Percentiles rank a stretch among this genome's conserved stretches.
These are phyloP conservation scores for Galaxea fascicularis DNA, from an alignment of 92 coral and sea anemone genomes.

Conservation along the genomic window DNA sequence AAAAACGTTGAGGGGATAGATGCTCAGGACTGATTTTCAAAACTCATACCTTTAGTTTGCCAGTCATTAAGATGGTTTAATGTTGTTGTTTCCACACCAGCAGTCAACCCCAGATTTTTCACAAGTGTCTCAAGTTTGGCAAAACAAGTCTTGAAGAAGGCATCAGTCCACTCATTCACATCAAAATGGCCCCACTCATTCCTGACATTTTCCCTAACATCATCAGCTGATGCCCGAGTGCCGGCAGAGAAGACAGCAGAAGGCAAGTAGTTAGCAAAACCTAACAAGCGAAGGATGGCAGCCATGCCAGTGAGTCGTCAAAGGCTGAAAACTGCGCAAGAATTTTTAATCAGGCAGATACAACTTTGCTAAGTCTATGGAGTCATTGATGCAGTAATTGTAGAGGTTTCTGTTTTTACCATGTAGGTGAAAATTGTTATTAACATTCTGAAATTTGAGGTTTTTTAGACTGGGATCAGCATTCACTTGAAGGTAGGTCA, in stretches of 20 bases:
- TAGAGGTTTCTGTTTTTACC: constrained; percentile 2
- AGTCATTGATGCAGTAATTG: constrained; percentile 28
- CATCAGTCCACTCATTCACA: constrained; percentile 32
- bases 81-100: constrained; percentile 14
- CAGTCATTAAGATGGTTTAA: constrained; percentile 32
- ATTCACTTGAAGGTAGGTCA: constrained; percentile 7
- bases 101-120: constrained; percentile 37
- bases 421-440: constrained; percentile 12
- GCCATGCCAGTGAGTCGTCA: constrained; percentile 50
- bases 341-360: constrained; percentile 31
- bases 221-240: constrained; percentile 41
- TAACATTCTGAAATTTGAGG: constrained; percentile 40
- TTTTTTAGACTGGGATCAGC: background rate
- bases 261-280: background rate
- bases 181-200: constrained; percentile 46
- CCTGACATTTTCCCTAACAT: constrained; percentile 39
- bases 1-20: background rate
- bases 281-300: constrained; percentile 44
- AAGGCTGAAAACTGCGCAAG: constrained; percentile 40
- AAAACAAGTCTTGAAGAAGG: constrained; percentile 40
- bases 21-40: background rate
- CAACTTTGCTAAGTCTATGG: constrained; percentile 48
- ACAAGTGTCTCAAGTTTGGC: constrained; percentile 27
- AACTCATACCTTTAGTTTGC: constrained; percentile 27
- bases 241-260: constrained; percentile 8